Conservation (phyloP, 1,140 invertebrate species). For the Aphis gossypii region DNA sequence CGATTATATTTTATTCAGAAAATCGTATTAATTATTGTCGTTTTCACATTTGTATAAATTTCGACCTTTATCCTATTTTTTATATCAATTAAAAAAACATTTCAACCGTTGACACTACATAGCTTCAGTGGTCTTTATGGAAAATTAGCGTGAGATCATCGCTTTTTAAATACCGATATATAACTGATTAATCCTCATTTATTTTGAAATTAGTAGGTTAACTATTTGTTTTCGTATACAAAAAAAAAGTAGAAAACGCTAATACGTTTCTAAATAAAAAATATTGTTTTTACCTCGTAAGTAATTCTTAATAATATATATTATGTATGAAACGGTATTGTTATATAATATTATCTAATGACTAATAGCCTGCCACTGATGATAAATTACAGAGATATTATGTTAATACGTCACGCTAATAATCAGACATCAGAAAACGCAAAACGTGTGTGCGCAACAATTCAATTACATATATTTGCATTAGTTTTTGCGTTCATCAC, state of each 20-base stretch:
- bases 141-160: slow-evolving; percentile 6
- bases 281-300: not conserved
- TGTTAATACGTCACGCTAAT: not conserved
- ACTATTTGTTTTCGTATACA: not conserved
- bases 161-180: not conserved
- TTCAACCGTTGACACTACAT: not conserved
- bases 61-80: not conserved
- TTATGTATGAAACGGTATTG: not conserved
- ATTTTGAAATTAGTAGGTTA: not conserved
- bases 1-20: not conserved
- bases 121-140: not conserved
- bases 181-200: not conserved
- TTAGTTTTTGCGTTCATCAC: not conserved
- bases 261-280: not conserved
- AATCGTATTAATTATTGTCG: not conserved
- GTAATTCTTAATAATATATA: not conserved
- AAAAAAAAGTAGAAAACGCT: not conserved
- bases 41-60: not conserved
- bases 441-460: not conserved
- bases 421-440: not conserved
- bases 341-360: not conserved
- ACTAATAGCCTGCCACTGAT: not conserved
- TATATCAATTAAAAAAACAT: not conserved
- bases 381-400: slow-evolving; percentile 6
- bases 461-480: not conserved